These are phyloP conservation scores for Neolamprologus devosi DNA, from an alignment of 2,113 vertebrate species.

Conservation along the genomic window DNA sequence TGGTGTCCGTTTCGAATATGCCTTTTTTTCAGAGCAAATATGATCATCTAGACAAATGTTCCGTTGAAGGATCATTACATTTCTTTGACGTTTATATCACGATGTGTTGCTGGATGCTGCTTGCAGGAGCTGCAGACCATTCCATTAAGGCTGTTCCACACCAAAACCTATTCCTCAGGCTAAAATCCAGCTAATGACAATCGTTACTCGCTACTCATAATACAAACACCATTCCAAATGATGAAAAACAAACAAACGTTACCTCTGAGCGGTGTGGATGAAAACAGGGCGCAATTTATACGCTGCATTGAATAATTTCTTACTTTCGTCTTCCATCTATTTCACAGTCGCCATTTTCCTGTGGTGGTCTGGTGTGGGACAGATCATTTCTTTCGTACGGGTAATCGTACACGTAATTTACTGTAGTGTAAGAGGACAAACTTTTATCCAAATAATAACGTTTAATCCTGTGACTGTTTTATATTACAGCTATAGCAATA, in stretches of 20 bases:
- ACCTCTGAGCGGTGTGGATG: conserved; percentile 62
- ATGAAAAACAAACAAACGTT: conserved; percentile 32
- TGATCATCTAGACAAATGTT: background rate
- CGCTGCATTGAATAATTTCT: conserved; percentile 74
- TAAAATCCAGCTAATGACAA: conserved; percentile 42
- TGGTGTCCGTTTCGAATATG: background rate
- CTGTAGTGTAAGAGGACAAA: background rate
- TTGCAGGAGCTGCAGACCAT: conserved; percentile 70
- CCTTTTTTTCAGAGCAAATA: background rate
- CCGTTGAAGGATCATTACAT: background rate
- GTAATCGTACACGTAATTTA: background rate
- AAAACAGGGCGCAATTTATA: conserved; percentile 43
- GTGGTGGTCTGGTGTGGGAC: conserved; percentile 73
- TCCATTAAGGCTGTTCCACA: conserved; percentile 67
- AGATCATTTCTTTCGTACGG: conserved; percentile 56
- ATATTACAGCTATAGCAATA: background rate
- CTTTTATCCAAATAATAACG: background rate
- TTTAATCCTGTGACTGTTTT: background rate
- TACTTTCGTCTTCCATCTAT: conserved; percentile 80
- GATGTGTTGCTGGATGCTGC: conserved; percentile 70
- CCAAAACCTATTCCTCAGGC: conserved; percentile 59
- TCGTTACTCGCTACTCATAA: background rate
- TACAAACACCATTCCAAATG: background rate
- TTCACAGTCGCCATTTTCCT: conserved; percentile 81
- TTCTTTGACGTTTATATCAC: conserved; percentile 40